A percentile compares a stretch with the other conserved stretches of the same genome.
Conservation (phyloP, 2,888 invertebrate genomes). For the Macrophya annulata region DNA sequence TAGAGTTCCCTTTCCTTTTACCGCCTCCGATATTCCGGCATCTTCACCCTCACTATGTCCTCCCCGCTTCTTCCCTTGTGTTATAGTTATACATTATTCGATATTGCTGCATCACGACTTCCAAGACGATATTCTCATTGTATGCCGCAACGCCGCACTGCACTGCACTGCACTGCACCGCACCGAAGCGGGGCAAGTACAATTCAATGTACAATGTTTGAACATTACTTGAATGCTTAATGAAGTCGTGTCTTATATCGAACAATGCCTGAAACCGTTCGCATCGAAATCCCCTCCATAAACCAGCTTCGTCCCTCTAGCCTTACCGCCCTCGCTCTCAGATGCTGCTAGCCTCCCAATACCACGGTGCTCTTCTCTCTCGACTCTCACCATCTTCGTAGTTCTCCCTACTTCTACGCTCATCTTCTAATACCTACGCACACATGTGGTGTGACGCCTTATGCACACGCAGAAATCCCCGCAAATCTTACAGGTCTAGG, state of each 20-base stretch:
- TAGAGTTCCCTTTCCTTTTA: slow-evolving; percentile 51
- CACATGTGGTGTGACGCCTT: background rate
- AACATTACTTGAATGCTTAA: slow-evolving; percentile 77
- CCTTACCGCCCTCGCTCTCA: slow-evolving; percentile 53
- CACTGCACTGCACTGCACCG: slow-evolving; percentile 58
- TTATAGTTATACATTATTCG: slow-evolving; percentile 76
- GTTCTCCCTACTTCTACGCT: slow-evolving; percentile 13
- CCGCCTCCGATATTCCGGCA: slow-evolving; percentile 12
- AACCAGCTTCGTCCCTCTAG: slow-evolving; percentile 62
- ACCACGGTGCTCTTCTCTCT: slow-evolving; percentile 7
- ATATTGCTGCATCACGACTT: slow-evolving; percentile 75
- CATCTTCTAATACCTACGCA: slow-evolving; percentile 24
- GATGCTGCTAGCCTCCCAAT: slow-evolving; percentile 47
- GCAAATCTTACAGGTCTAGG: slow-evolving; percentile 61
- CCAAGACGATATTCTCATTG: slow-evolving; percentile 74
- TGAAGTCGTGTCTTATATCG: slow-evolving; percentile 77
- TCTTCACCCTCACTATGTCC: slow-evolving; percentile 54
- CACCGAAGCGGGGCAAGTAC: slow-evolving; percentile 65
- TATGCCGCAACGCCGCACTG: slow-evolving; percentile 65
- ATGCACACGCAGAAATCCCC: slow-evolving; percentile 19
- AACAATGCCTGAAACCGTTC: slow-evolving; percentile 73
- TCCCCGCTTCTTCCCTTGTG: slow-evolving; percentile 59
- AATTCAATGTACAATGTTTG: slow-evolving; percentile 75
- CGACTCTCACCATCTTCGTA: background rate
- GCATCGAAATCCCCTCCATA: slow-evolving; percentile 73